These are phyloP conservation scores for Drosophila kanekoi DNA, from an alignment of 2,888 invertebrate genomes.

Conservation along the genomic window DNA sequence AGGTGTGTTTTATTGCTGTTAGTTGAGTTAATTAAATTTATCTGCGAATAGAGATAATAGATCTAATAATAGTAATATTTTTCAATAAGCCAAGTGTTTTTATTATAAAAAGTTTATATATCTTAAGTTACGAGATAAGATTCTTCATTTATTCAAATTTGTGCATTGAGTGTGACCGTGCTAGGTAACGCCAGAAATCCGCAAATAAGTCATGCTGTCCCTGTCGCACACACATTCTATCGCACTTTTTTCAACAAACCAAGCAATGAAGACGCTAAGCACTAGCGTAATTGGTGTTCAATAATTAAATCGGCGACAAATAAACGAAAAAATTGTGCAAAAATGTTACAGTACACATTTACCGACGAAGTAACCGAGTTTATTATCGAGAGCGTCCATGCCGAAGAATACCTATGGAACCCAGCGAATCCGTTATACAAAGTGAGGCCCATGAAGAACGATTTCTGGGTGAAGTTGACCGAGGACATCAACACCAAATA, in stretches of 20 bases:
- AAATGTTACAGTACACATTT: constrained; percentile 14
- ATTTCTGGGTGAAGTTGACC: constrained; percentile 38
- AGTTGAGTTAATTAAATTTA: too few species aligned
- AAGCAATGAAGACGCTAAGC: constrained; percentile 2
- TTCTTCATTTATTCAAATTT: not conserved
- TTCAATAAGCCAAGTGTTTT: too few species aligned
- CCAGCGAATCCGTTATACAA: constrained; percentile 24
- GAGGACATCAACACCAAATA: constrained; percentile 34
- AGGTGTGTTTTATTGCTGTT: too few species aligned
- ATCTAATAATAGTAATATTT: too few species aligned
- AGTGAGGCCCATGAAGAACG: constrained; percentile 28
- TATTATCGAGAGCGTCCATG: constrained; percentile 32
- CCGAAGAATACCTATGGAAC: constrained; percentile 37
- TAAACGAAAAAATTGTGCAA: not conserved
- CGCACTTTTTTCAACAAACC: constrained; percentile 5
- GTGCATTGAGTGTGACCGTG: constrained; percentile 1
- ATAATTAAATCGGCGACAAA: not conserved
- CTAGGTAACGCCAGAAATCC: not conserved
- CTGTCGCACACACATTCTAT: not conserved
- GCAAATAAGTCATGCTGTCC: not conserved
- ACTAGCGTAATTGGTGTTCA: constrained; percentile 1
- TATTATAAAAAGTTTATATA: too few species aligned
- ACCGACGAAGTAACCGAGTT: constrained; percentile 33
- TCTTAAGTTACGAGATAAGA: too few species aligned
- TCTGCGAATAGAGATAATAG: too few species aligned